Base-by-base conservation (phyloP, 2,888 invertebrate species). In the Cheilosia grossa region DNA sequence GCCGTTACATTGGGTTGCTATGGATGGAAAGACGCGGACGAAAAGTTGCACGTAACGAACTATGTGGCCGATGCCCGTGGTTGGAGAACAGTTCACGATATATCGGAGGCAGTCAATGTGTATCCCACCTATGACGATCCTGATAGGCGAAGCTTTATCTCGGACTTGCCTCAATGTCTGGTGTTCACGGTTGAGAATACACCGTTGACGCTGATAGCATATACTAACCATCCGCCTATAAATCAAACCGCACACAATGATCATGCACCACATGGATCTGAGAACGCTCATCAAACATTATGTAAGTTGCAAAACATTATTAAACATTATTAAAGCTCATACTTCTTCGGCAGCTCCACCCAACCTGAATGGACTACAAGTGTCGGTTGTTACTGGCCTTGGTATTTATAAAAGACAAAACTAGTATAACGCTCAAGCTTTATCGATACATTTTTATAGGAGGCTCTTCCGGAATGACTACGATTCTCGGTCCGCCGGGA, bases 61-160 rank as follows among this genome's bases (percentile, higher is more conserved):
- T 80, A 73, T 19, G 73, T 80, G 1, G 80, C 80, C 0, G 80
- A 80, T 30, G 40, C 51, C 10, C 80, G 59, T 24, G 80, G 80
- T 3, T 67, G 73, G 53, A 27, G 80, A 19, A 37, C 53, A 6
- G 21, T 66, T 2, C 15, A 24, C 1, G 21, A 80, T 10, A 67
- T 80, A 24, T n/a, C 7, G 4, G 2, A 53, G 27, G 66, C 80
- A 19, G 42, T 80, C 5, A 33, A 54, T 10, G 80, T 67, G 1
- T 80, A 17, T 27, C 80, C 80, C 4, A 44, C 47, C 6, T 59
- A 42, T 19, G 66, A 73, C 0, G 63, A 47, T n/a, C 66, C 17
- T 4, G 7, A 19, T 2, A 61, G 53, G 2, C 17, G 80, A 33
- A 27, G 44, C 7, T 80, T 80, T 19, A n/a, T 66, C 0, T 66